These are phyloP conservation scores for Mylabris sibirica DNA, from an alignment of 2,888 invertebrate species.

Conservation along the genomic window DNA sequence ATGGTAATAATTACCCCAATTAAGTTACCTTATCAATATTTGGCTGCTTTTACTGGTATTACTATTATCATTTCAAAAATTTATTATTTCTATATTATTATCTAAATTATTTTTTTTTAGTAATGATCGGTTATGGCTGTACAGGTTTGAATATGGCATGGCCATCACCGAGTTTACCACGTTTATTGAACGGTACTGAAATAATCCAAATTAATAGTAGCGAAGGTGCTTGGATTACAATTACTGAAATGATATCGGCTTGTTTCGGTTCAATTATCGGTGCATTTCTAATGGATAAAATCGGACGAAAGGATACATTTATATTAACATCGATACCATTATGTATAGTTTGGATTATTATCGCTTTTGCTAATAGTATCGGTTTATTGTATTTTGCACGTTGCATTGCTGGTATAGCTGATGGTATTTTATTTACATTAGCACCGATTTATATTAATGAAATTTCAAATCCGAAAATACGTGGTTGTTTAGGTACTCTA, in stretches of 20 bases:
- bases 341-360: slow-evolving; percentile 70
- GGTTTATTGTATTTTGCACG: slow-evolving; percentile 64
- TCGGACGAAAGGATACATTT: slow-evolving; percentile 69
- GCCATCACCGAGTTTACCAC: slow-evolving; percentile 69
- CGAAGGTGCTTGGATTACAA: slow-evolving; percentile 69
- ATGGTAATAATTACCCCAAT: background rate
- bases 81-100: background rate
- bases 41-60: background rate
- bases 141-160: slow-evolving; percentile 63
- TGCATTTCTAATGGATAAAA: slow-evolving; percentile 68
- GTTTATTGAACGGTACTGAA: slow-evolving; percentile 53
- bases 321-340: slow-evolving; percentile 67
- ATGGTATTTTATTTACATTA: slow-evolving; percentile 57
- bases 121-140: slow-evolving; percentile 41
- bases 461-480: slow-evolving; percentile 66
- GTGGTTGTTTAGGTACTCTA: slow-evolving; percentile 70
- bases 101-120: background rate
- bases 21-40: background rate
- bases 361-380: slow-evolving; percentile 67
- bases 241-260: slow-evolving; percentile 70
- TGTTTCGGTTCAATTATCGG: slow-evolving; percentile 69
- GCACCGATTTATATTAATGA: slow-evolving; percentile 71
- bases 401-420: slow-evolving; percentile 68
- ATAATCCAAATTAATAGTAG: slow-evolving; percentile 57
- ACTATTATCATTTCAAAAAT: background rate